Percentiles rank a stretch among this genome's conserved stretches.
phyloP scores from a whole-genome alignment of 2,888 invertebrate species.

The Drosophila lutescens region DNA sequence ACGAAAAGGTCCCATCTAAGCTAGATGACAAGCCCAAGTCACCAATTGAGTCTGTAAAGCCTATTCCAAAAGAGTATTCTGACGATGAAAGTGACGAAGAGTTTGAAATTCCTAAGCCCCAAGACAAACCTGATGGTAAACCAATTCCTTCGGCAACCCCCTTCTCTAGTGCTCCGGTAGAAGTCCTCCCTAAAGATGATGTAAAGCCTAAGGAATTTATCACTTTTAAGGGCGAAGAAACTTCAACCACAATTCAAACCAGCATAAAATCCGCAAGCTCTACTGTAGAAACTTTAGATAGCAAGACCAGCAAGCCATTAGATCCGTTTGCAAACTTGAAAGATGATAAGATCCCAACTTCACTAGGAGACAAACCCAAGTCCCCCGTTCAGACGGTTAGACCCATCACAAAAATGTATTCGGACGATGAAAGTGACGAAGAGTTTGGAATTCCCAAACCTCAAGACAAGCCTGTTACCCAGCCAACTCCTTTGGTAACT shows the following conservation, averaged over 20 bases:
- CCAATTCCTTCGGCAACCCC: not conserved
- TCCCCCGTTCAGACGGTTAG: slow-evolving; percentile 26
- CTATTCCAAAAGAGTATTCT: slow-evolving; percentile 13
- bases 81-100: slow-evolving; percentile 3
- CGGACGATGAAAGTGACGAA: slow-evolving; percentile 16
- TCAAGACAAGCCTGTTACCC: not conserved
- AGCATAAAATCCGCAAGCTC: too few species aligned
- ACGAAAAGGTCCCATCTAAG: not conserved
- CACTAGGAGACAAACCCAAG: not conserved
- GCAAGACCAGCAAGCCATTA: not conserved
- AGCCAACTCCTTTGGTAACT: not conserved
- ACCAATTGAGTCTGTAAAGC: too few species aligned
- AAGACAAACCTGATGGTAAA: not conserved
- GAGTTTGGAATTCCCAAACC: not conserved
- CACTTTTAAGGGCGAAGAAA: not conserved
- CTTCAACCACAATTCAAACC: too few species aligned
- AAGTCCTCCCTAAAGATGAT: not conserved
- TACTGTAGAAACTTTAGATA: too few species aligned
- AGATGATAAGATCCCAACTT: slow-evolving; percentile 4
- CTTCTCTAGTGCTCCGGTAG: not conserved
- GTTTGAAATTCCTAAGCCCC: not conserved
- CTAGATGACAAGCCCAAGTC: not conserved
- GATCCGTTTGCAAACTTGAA: not conserved
- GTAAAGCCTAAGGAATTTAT: not conserved
- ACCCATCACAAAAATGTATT: slow-evolving; percentile 9